These are phyloP conservation scores for Bufotes viridis DNA, from an alignment of 2,797 vertebrate species.

Conservation along the genomic window DNA sequence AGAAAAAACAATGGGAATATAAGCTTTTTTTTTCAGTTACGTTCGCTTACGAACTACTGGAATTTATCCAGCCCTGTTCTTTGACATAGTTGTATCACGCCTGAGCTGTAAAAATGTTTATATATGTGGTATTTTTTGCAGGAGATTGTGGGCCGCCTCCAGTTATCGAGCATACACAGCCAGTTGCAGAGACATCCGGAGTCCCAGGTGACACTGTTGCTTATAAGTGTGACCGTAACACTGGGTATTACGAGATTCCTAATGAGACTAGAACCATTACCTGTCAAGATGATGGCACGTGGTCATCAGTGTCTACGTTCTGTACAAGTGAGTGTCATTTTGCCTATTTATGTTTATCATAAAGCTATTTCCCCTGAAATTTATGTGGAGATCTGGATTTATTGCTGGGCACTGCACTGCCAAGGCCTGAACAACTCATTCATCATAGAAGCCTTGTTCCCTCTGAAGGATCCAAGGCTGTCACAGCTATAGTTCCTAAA, in stretches of 20 bases:
- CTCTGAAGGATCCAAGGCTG: too few relatives aligned
- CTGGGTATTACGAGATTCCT: fast-evolving
- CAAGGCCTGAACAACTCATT: too few relatives aligned
- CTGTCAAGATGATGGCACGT: conserved; percentile 44
- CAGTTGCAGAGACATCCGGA: background rate
- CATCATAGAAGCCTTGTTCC: too few relatives aligned
- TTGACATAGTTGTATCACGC: background rate
- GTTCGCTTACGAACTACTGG: too few relatives aligned
- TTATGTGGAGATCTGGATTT: too few relatives aligned
- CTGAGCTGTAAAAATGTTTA: background rate
- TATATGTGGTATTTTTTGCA: background rate
- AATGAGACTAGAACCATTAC: fast-evolving
- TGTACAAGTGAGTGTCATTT: conserved; percentile 65
- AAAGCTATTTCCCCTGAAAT: too few relatives aligned
- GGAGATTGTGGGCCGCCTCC: conserved; percentile 50
- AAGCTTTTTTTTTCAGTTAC: too few relatives aligned
- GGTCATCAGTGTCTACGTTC: conserved; percentile 48
- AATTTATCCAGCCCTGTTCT: too few relatives aligned
- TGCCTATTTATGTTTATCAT: too few relatives aligned
- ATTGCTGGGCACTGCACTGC: too few relatives aligned
- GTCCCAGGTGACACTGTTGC: background rate
- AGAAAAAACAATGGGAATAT: too few relatives aligned
- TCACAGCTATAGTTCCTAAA: too few relatives aligned
- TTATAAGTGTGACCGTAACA: conserved; percentile 16
- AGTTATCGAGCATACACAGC: background rate